Evolutionary conservation across 2,888 invertebrate species (phyloP).

Genomic region (Cheiracanthium punctorium): DNA sequence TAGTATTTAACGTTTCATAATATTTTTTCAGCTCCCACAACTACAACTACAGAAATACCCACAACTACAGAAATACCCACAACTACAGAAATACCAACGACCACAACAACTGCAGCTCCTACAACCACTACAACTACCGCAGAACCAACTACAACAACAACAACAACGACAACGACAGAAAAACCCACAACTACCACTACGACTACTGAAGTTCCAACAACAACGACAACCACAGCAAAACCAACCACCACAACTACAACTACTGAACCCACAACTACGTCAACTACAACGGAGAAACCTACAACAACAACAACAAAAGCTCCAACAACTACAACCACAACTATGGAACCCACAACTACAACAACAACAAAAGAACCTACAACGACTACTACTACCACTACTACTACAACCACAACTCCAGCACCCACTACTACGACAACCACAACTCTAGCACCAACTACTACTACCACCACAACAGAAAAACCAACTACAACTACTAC

Average conservation of each 20-base stretch:
- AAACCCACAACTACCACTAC: slow-evolving; percentile 13
- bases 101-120: slow-evolving; percentile 32
- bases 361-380: slow-evolving; percentile 39
- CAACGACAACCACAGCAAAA: slow-evolving; percentile 57
- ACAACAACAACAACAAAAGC: neutral
- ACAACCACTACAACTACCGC: slow-evolving; percentile 33
- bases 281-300: slow-evolving; percentile 48
- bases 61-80: slow-evolving; percentile 35
- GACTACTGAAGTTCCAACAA: slow-evolving; percentile 9
- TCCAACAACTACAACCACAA: slow-evolving; percentile 2
- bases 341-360: slow-evolving; percentile 3
- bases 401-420: slow-evolving; percentile 26
- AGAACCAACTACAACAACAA: slow-evolving; percentile 22
- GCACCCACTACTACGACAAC: slow-evolving; percentile 61
- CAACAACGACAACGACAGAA: slow-evolving; percentile 23
- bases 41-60: slow-evolving; percentile 16
- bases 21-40: too few species aligned
- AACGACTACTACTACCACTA: slow-evolving; percentile 50
- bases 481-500: slow-evolving; percentile 18
- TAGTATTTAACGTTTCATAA: too few species aligned
- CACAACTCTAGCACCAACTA: slow-evolving; percentile 33
- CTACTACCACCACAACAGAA: slow-evolving; percentile 16
- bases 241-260: neutral
- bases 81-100: too few species aligned
- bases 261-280: slow-evolving; percentile 34